Evolutionary conservation across 2,888 invertebrate genomes (phyloP), one percentile per base, ranked within the genome.

Genomic region (Cataglyphis altisquamis): DNA sequence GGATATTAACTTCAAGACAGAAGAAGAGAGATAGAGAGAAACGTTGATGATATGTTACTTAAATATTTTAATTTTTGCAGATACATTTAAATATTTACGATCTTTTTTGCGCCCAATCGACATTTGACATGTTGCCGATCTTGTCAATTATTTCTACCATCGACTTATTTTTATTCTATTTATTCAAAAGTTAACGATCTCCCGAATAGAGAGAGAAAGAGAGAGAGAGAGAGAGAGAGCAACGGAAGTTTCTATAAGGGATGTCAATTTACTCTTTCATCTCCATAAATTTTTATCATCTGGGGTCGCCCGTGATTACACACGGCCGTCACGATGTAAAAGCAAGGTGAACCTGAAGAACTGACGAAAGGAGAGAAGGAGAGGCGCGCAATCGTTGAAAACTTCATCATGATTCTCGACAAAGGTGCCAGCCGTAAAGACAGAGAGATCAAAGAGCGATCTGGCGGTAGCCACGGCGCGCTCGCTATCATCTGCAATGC

Each of bases 261-360:
- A 72, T 36, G 72, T 80, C 78, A 80, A 80, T 80, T 72, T 60
- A 60, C 45, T 60, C 21, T 52, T 52, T 32, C 60, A 80, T 80
- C 21, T 80, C 36, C 72, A 72, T 80, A 80, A 80, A 80, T 72
- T 80, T 80, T 80, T 80, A 70, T 60, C 72, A 80, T 72, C 72
- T 60, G 60, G 32, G 32, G 45, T 18, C 67, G 45, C 41, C 12
- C 48, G 72, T 57, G 45, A 80, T 72, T 70, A 25, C 45, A 29
- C 77, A 57, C 12, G 45, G n/a, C 29, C 55, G 68, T 70, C 39
- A 41, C 32, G 45, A 29, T 41, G 12, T 60, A 21, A 80, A 80
- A 60, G 57, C 18, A 60, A 39, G 29, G 29, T 6, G 21, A 21
- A 1, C 8, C n/a, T 18, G 3, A 62, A 83, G 77, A 62, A 39